A percentile compares a stretch with the other conserved stretches of the same genome.
phyloP scores from a whole-genome alignment of 2,113 vertebrate genomes.

The Apeltes quadracus region DNA sequence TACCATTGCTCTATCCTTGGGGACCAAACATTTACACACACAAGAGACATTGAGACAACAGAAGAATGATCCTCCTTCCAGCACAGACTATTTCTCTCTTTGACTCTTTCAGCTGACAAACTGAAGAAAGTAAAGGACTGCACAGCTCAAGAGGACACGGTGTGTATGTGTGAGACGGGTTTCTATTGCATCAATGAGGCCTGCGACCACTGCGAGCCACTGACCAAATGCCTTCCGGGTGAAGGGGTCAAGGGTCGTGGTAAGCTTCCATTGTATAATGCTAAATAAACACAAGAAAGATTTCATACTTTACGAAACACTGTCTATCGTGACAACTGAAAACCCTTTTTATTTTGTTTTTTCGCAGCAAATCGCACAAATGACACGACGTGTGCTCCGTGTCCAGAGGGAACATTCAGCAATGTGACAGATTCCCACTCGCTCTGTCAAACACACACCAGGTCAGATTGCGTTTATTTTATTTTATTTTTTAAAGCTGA shows the following conservation, averaged over 20 bases:
- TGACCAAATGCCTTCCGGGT: constrained; percentile 24
- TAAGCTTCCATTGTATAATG: constrained; percentile 21
- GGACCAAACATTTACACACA: neutral
- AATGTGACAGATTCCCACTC: constrained; percentile 58
- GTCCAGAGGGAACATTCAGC: constrained; percentile 63
- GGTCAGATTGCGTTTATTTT: constrained; percentile 37
- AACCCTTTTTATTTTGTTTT: neutral
- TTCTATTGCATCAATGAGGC: constrained; percentile 40
- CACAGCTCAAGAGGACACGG: constrained; percentile 17
- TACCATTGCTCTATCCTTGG: neutral
- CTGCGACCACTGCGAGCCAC: constrained; percentile 46
- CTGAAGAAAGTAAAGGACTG: constrained; percentile 10
- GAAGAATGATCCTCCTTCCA: neutral
- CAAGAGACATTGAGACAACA: neutral
- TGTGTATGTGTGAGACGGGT: constrained; percentile 65
- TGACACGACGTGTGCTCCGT: constrained; percentile 59
- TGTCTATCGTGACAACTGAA: neutral
- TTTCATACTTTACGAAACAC: neutral
- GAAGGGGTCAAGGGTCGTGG: constrained; percentile 52
- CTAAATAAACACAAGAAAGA: neutral
- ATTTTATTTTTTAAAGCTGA: constrained; percentile 4
- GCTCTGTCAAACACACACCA: constrained; percentile 62
- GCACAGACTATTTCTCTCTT: neutral
- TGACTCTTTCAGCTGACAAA: constrained; percentile 27
- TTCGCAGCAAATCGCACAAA: constrained; percentile 46